phyloP scores from a whole-genome alignment of 1,140 invertebrate species.

The Diachasmimorpha longicaudata region DNA sequence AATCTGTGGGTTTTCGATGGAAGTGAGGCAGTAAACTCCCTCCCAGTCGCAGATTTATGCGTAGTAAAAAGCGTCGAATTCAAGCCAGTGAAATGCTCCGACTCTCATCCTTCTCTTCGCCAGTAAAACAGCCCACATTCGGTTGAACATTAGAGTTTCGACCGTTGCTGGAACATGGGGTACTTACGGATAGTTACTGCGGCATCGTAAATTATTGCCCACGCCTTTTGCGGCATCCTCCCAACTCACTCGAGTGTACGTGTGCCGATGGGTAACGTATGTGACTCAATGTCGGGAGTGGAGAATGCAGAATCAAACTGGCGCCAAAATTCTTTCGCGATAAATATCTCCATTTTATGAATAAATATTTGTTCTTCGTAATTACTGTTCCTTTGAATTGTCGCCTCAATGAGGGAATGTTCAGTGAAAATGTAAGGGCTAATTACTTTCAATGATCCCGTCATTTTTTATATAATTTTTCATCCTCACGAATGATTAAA shows the following conservation, averaged over 20 bases:
- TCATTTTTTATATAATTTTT: neutral
- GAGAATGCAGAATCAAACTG: neutral
- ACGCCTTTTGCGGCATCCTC: slow-evolving; percentile 39
- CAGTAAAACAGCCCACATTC: slow-evolving; percentile 23
- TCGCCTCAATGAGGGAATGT: too few species aligned
- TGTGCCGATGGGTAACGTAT: neutral
- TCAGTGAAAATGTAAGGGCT: too few species aligned
- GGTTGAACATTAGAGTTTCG: slow-evolving; percentile 47
- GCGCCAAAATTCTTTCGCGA: neutral
- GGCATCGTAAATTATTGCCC: slow-evolving; percentile 59
- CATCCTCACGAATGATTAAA: neutral
- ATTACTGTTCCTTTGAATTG: too few species aligned
- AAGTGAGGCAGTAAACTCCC: slow-evolving; percentile 43
- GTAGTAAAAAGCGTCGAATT: slow-evolving; percentile 49
- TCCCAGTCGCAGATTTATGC: slow-evolving; percentile 56
- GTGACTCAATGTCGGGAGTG: neutral
- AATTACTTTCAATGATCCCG: too few species aligned
- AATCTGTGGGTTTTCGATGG: slow-evolving; percentile 47
- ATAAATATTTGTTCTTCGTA: too few species aligned
- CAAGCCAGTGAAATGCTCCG: slow-evolving; percentile 3
- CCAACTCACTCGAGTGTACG: neutral
- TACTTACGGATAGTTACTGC: slow-evolving; percentile 58
- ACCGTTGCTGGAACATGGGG: slow-evolving; percentile 33
- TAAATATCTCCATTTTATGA: neutral
- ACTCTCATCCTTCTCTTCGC: neutral